Base-by-base conservation (phyloP, 30 jellyfish, hydroid and myxozoan species). In the Rhopilema esculentum region DNA sequence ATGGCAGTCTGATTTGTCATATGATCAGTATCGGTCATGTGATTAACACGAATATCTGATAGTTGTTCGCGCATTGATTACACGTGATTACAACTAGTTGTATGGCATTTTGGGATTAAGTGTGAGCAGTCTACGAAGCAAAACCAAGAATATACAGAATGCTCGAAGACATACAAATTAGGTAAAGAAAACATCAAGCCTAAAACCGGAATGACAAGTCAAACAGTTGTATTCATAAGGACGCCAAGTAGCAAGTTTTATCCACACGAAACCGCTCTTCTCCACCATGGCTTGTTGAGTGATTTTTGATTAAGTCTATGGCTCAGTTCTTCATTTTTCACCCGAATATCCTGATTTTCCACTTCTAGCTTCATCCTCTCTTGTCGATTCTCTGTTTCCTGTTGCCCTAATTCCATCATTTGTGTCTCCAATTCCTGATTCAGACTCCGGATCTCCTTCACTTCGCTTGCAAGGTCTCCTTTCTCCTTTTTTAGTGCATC, bases 401-500 rank as follows among this genome's bases (percentile, higher is more conserved):
- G 9, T 40, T 40, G 9, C 9, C 12, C 9, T 12, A 40, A 12
- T 6, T 40, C 12, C 57, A 2, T 40, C 57, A 40, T 12, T 6
- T 40, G 57, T 40, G 57, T 12, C 12, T 40, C 57, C 6, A 40
- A 2, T 40, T 40, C 57, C 57, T 40, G 57, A 12, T 40, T 40
- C 57, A 40, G 57, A 40, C 12, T 12, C 12, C 57, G 57, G 57
- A 40, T 12, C 12, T 40, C 57, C 12, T 40, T 40, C 57, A 40
- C 57, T 40, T 71, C 65, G 22, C 66, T 30, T 28, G 23, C 25
- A 27, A 71, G 82, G 65, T 71, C 82, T 27, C 29, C 82, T 25
- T 30, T 71, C 29, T 27, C 82, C 25, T 68, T n/a, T 26, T 68
- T 57, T 57, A 68, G 29, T 16, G 24, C 8, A 2, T 26, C 24